phyloP scores from a whole-genome alignment of 2,113 vertebrate species.

The Rana temporaria region DNA sequence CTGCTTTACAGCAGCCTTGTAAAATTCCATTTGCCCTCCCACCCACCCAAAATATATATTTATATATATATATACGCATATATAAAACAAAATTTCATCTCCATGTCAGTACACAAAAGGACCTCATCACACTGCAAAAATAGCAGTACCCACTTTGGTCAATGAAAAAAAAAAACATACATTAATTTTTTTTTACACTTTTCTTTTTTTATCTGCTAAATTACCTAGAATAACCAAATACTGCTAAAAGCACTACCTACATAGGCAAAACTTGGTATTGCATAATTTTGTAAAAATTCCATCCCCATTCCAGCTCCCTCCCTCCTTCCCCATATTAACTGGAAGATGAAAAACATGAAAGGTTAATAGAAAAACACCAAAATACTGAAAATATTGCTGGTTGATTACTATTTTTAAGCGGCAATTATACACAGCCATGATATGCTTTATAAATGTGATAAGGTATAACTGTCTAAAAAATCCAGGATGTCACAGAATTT shows the following conservation, averaged over 20 bases:
- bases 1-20: constrained; percentile 85
- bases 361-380: constrained; percentile 94
- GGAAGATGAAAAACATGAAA: constrained; percentile 96
- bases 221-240: constrained; percentile 98
- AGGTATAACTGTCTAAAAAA: constrained; percentile 99
- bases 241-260: constrained; percentile 99
- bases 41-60: constrained; percentile 80
- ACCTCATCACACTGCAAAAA: constrained; percentile 98
- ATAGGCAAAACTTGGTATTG: constrained; percentile 99
- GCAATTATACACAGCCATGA: constrained; percentile 99
- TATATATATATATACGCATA: constrained; percentile 74
- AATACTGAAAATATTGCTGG: constrained; percentile 98
- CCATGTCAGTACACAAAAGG: constrained; percentile 89
- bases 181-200: constrained; percentile 71
- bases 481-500: constrained; percentile 90
- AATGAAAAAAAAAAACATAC: constrained; percentile 92
- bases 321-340: constrained; percentile 95
- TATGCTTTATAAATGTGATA: constrained; percentile 99
- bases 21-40: constrained; percentile 73
- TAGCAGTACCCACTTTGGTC: constrained; percentile 99
- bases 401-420: constrained; percentile 93
- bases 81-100: constrained; percentile 81
- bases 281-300: constrained; percentile 99
- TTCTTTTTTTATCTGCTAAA: constrained; percentile 86
- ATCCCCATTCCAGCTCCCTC: constrained; percentile 73